Conservation (phyloP, 2,113 vertebrate species). For the Circaetus cinerascens region DNA sequence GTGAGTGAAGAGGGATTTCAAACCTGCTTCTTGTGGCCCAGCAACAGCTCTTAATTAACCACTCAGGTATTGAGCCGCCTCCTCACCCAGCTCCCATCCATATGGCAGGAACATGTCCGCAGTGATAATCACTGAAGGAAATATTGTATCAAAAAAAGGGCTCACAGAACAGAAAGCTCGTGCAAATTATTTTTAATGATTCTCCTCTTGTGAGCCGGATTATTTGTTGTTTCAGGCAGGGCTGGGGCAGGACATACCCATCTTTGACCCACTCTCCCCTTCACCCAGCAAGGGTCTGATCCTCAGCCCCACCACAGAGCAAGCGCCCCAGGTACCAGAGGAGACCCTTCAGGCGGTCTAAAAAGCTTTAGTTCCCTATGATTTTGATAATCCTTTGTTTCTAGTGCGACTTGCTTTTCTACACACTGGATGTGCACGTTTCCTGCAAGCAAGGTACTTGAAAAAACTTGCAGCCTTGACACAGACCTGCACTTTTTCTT, state of each 20-base stretch:
- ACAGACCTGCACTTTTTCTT: not conserved
- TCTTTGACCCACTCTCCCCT: constrained; percentile 73
- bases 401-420: not conserved
- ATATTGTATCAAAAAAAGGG: constrained; percentile 85
- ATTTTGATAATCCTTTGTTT: constrained; percentile 72
- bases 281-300: constrained; percentile 46
- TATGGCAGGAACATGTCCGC: constrained; percentile 91
- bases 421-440: not conserved
- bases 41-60: constrained; percentile 99
- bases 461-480: not conserved
- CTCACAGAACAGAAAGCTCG: constrained; percentile 85
- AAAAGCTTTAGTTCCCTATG: constrained; percentile 22
- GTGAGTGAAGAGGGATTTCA: constrained; percentile 89
- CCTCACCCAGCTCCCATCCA: constrained; percentile 87
- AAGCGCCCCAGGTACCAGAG: constrained; percentile 23
- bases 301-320: not conserved
- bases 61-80: constrained; percentile 94
- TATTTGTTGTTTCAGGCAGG: constrained; percentile 85
- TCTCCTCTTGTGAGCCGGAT: constrained; percentile 83
- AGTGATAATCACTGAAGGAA: constrained; percentile 90
- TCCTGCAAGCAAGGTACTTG: constrained; percentile 7
- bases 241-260: constrained; percentile 45
- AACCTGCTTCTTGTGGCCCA: constrained; percentile 90
- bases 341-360: constrained; percentile 36
- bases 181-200: constrained; percentile 99